These are phyloP conservation scores for Pseudonaja textilis DNA, from an alignment of 2,113 vertebrate genomes.

Conservation along the genomic window DNA sequence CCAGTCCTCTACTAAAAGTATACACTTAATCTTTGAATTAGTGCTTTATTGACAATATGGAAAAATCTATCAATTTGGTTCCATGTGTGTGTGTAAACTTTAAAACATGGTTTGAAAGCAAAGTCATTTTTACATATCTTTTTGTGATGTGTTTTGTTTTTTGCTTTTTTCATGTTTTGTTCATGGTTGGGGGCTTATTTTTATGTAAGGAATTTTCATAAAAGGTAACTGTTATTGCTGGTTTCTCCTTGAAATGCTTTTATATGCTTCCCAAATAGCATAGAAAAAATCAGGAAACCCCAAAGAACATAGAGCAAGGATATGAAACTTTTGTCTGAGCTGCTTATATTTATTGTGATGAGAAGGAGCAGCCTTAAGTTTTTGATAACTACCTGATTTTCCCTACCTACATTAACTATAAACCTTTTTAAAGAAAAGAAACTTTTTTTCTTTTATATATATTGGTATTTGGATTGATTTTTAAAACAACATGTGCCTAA, in stretches of 20 bases:
- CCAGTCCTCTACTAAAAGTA: not conserved
- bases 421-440: not conserved
- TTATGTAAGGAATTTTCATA: not conserved
- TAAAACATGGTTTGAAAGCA: not conserved
- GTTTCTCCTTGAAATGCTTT: too few species aligned
- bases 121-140: not conserved
- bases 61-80: not conserved
- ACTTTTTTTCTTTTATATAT: not conserved
- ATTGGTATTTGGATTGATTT: not conserved
- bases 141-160: not conserved
- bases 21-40: not conserved
- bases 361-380: not conserved
- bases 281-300: not conserved
- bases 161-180: not conserved
- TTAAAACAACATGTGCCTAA: not conserved
- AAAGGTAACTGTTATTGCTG: not conserved
- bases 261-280: not conserved
- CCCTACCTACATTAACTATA: not conserved
- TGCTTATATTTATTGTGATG: not conserved
- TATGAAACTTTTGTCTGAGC: not conserved
- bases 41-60: not conserved
- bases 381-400: not conserved
- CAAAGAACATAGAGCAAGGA: not conserved
- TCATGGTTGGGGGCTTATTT: not conserved
- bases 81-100: not conserved